These are phyloP conservation scores for Nothobranchius furzeri DNA, from an alignment of 2,113 vertebrate species.

Conservation along the genomic window DNA sequence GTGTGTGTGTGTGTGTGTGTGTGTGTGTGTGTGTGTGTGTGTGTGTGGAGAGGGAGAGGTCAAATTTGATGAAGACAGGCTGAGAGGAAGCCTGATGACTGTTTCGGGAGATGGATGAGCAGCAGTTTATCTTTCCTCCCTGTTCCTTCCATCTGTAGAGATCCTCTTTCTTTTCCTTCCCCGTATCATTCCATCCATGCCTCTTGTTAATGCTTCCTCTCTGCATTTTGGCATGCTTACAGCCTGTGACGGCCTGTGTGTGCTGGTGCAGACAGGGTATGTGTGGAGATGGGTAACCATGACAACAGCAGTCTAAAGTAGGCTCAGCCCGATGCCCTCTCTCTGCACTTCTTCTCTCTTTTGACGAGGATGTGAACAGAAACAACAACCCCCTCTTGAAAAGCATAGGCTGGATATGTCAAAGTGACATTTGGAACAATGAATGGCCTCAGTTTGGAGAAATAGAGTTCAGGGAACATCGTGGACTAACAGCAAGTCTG, in stretches of 20 bases:
- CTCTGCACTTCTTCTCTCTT: constrained; percentile 9
- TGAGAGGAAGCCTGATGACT: constrained; percentile 3
- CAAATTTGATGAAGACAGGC: not conserved
- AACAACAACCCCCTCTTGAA: too few species aligned
- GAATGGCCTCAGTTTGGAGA: too few species aligned
- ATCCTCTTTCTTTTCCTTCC: not conserved
- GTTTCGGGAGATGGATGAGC: constrained; percentile 13
- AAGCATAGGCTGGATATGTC: too few species aligned
- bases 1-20: not conserved
- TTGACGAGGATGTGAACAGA: not conserved
- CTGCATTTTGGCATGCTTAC: constrained; percentile 13
- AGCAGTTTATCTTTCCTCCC: constrained; percentile 13
- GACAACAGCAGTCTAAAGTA: constrained; percentile 63
- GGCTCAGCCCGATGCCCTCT: constrained; percentile 13
- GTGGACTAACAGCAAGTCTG: too few species aligned
- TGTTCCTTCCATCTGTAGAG: not conserved
- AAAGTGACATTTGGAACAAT: too few species aligned
- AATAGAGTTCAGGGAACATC: too few species aligned
- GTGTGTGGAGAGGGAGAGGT: not conserved
- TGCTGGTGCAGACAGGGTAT: constrained; percentile 1
- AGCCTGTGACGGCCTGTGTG: constrained; percentile 9
- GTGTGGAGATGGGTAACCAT: constrained; percentile 66
- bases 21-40: not conserved
- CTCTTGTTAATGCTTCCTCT: constrained; percentile 3
- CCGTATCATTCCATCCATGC: not conserved